Percentiles rank a stretch among this genome's conserved stretches.
These are phyloP conservation scores for Drosophila peninsularis DNA, from an alignment of 2,888 invertebrate species.

Conservation along the genomic window DNA sequence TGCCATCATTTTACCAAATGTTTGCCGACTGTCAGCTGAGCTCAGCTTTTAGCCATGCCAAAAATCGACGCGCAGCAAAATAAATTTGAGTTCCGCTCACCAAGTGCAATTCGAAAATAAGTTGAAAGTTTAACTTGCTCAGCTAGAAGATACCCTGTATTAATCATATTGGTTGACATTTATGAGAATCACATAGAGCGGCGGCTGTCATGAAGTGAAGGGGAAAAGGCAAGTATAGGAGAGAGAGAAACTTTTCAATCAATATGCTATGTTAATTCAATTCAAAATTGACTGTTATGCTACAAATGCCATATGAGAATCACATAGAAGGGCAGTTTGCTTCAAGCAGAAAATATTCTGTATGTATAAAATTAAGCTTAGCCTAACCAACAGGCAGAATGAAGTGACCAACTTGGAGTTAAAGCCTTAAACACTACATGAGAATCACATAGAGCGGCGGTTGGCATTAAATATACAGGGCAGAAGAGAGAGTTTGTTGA, in stretches of 20 bases:
- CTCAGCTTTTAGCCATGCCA: slow-evolving; percentile 55
- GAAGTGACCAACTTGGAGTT: too few relatives aligned
- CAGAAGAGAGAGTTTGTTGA: too few relatives aligned
- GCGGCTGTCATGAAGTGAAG: background rate
- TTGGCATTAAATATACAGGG: too few relatives aligned
- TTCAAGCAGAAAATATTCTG: too few relatives aligned
- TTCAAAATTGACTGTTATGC: too few relatives aligned
- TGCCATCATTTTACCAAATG: slow-evolving; percentile 59
- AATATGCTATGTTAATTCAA: too few relatives aligned
- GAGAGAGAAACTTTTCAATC: background rate
- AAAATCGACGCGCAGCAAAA: slow-evolving; percentile 12
- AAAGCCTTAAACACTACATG: background rate
- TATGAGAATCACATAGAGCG: slow-evolving; percentile 1
- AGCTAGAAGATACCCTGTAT: slow-evolving; percentile 2
- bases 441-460: background rate
- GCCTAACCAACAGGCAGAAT: too few relatives aligned
- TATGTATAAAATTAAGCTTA: too few relatives aligned
- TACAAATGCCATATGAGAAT: too few relatives aligned
- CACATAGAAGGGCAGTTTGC: too few relatives aligned
- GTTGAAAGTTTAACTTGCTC: background rate
- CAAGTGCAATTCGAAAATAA: slow-evolving; percentile 12
- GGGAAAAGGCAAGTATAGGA: background rate
- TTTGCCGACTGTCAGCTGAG: slow-evolving; percentile 57
- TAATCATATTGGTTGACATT: too few relatives aligned
- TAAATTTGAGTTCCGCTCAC: slow-evolving; percentile 25